Conservation (phyloP, 2,888 invertebrate species). For the Cryptus armator region DNA sequence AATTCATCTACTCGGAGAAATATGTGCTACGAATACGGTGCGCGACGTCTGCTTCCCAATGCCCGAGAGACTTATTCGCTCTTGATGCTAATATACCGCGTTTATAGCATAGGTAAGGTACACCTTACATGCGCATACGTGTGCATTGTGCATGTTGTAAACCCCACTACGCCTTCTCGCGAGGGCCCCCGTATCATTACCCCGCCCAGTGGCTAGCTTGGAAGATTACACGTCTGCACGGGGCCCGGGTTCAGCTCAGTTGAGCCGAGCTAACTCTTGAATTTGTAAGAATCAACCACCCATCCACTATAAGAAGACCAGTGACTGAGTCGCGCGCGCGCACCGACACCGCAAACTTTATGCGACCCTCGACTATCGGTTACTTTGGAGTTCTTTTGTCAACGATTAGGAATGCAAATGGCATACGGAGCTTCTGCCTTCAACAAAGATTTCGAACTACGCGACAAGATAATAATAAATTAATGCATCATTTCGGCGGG, state of each 20-base stretch:
- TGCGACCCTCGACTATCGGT: conserved; percentile 29
- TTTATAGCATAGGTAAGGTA: neutral
- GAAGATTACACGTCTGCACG: conserved; percentile 84
- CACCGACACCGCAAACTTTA: conserved; percentile 27
- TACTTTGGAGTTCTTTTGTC: neutral
- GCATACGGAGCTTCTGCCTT: too few relatives aligned
- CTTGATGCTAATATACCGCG: conserved; percentile 43
- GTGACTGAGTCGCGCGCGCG: conserved; percentile 21
- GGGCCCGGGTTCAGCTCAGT: conserved; percentile 66
- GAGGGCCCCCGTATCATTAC: conserved; percentile 83
- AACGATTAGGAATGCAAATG: too few relatives aligned
- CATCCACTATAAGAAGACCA: conserved; percentile 32
- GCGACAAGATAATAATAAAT: too few relatives aligned
- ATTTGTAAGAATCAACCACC: conserved; percentile 68
- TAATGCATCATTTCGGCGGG: too few relatives aligned
- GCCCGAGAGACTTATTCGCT: conserved; percentile 39
- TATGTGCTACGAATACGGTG: conserved; percentile 9
- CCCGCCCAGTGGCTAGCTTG: conserved; percentile 85
- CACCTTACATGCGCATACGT: conserved; percentile 39
- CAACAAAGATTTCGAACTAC: too few relatives aligned
- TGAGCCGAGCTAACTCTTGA: conserved; percentile 71
- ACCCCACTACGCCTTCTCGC: conserved; percentile 77
- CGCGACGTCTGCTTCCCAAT: conserved; percentile 15
- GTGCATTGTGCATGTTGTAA: conserved; percentile 67
- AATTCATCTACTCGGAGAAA: neutral